Base-by-base conservation (phyloP, 2,888 invertebrate species). In the Ennomos fuscantarius region DNA sequence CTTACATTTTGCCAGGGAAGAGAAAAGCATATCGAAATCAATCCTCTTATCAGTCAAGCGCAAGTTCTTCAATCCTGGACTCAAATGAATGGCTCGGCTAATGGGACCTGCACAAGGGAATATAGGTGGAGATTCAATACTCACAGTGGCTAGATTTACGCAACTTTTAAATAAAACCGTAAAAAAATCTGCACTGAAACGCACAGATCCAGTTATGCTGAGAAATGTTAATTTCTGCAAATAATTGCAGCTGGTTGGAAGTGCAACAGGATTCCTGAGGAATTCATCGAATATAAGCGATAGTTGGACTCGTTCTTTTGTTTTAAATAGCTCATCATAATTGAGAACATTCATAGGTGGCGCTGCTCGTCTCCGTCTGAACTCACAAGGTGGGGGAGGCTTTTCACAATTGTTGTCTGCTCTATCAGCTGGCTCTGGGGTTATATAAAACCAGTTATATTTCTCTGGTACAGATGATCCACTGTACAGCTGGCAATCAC, bases 171-270 rank as follows among this genome's bases (percentile, higher is more conserved):
- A 89, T 45, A 91, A 67, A 13, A 82, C 63, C 60, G 78, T 74
- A 66, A 88, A 91, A 69, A 90, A 89, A 24, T 84, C 79, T 11
- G 55, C 34, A 69, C 69, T 76, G 48, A 79, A 85, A 8, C 69
- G 65, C 35, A 82, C 73, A 54, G 61, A 45, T n/a, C 84, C 86
- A 60, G 52, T 69, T 63, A 90, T 70, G 72, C 78, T 83, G 60
- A 91, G 72, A 71, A 75, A 84, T 44, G 86, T 88, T 44, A 91
- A 54, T 72, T 88, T 89, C 37, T 68, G 74, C 56, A 89, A 79
- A 72, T 81, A 89, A 46, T 72, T 63, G 60, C 65, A 71, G 12
- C 61, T 60, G 33, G 69, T 10, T 34, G 78, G 66, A n/a, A 89
- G 60, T 11, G 77, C 63, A 6, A 84, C 68, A 32, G 79, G 69